These are phyloP conservation scores for Amphibalanus amphitrite DNA, from an alignment of 1,140 invertebrate genomes.

Conservation along the genomic window DNA sequence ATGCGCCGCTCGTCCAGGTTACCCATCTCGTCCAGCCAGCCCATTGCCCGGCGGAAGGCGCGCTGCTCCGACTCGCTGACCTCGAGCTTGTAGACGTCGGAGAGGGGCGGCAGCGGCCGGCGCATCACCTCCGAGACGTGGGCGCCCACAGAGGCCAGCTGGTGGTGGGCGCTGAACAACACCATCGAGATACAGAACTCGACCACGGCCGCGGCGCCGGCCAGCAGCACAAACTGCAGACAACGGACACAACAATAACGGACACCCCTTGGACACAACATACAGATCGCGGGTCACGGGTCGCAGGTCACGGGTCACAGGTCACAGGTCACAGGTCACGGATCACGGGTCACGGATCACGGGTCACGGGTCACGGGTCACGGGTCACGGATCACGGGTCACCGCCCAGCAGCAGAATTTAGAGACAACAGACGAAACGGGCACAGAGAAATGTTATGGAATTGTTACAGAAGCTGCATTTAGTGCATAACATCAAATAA, in stretches of 20 bases:
- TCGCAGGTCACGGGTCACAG: too few relatives aligned
- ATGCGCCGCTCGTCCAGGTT: background rate
- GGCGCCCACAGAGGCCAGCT: background rate
- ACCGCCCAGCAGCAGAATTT: too few relatives aligned
- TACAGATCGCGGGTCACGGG: too few relatives aligned
- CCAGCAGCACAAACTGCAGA: background rate
- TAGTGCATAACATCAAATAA: too few relatives aligned
- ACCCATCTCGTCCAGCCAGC: background rate
- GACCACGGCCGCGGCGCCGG: background rate
- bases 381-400: too few relatives aligned
- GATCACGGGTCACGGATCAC: too few relatives aligned
- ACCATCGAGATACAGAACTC: background rate
- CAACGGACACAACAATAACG: background rate
- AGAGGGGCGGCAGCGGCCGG: background rate
- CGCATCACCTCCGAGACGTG: background rate
- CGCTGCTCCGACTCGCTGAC: background rate
- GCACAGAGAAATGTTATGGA: too few relatives aligned
- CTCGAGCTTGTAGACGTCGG: background rate
- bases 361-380: too few relatives aligned
- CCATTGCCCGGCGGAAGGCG: background rate
- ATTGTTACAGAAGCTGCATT: too few relatives aligned
- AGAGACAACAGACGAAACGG: too few relatives aligned
- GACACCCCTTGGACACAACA: too few relatives aligned
- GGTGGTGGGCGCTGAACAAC: background rate
- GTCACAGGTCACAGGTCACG: too few relatives aligned